Base-by-base conservation (phyloP, 2,797 vertebrate species). In the Onychomys torridus region DNA sequence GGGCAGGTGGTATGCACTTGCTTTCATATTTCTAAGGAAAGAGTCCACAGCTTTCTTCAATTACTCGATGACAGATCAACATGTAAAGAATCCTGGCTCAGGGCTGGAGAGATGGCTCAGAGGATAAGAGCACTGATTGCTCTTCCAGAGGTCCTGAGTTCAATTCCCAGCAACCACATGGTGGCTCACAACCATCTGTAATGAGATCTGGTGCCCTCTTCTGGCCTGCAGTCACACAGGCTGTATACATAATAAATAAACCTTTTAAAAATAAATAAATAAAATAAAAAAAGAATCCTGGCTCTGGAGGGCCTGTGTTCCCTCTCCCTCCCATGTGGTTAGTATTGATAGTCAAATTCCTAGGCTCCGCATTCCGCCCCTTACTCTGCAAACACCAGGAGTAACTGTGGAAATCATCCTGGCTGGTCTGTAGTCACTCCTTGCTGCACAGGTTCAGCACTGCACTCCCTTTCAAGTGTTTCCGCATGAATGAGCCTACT, bases 401-500 rank as follows among this genome's bases (percentile, higher is more conserved):
- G 94, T 89, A 57, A 78, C 63, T 49, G 25, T 34, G 84, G 75
- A 75, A 83, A 79, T 63, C 40, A 32, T 34, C 73, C 43, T 17
- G 6, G 4, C 34, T 65, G 71, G 32, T 46, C 67, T 75, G 87
- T 52, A 73, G 40, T 23, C 73, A 14, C 37, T 82, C 73, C 93
- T 83, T 87, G 32, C 71, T 69, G 81, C 69, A 71, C 9, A 65
- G 75, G 37, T 21, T 40, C 65, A 82, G 88, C 71, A 75, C 65
- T 90, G 49, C 91, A 46, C 17, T 59, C 27, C 14, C 49, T 89
- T 94, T 69, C 65, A 75, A 87, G 37, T 32, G 84, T 79, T 93
- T 78, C 85, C 73, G 23, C 69, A 40, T 57, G 67, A 89, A 88
- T 90, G 82, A 81, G 34, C 77, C 87, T 79, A 76, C 49, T 95